Evolutionary conservation across 2,797 vertebrate species (phyloP), one percentile per base, ranked within the genome.

Genomic region (Thripadectes ignobilis): DNA sequence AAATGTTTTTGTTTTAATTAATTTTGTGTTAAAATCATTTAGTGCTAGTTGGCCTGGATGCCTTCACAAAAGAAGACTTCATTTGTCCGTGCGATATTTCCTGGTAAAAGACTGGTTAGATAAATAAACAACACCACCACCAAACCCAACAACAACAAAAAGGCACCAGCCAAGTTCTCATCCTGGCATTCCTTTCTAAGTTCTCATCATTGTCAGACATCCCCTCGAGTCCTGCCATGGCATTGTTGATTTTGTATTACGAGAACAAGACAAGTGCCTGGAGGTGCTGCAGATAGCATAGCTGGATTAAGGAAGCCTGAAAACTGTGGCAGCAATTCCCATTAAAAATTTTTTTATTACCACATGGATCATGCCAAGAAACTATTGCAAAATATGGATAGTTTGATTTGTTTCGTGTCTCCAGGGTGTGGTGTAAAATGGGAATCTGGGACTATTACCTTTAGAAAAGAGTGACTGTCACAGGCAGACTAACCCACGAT

Each of bases 1-100:
- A 93, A 96, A 84, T 95, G 68, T 61, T 94, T 93, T 71, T 72
- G 20, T 41, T 95, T 96, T 73, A 94, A 93, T 95, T 91, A 86
- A 68, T 92, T 92, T 62, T 93, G 14, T 88, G 61, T 76, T 92
- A 89, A 95, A 91, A 94, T 86, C 16, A 43, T 86, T 96, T 94
- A 88, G 62, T 68, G 14, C 20, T 82, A 29, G 58, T 91, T 95
- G 68, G 78, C 68, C 54, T 52, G 77, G 29, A 78, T 52, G 62
- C 14, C 46, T 81, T 88, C 63, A 58, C 41, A 39, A 68, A 30
- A 77, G 67, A 91, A 32, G 19, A 63, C 48, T 94, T 94, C 49
- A 75, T 93, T 94, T 94, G n/a, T 91, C 89, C 13, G 0, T 24
- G 51, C 81, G 91, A 49, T 93, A 58, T 62, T 95, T 96, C 71